phyloP scores from a whole-genome alignment of 2,888 invertebrate genomes.

The Brachyptera risi region DNA sequence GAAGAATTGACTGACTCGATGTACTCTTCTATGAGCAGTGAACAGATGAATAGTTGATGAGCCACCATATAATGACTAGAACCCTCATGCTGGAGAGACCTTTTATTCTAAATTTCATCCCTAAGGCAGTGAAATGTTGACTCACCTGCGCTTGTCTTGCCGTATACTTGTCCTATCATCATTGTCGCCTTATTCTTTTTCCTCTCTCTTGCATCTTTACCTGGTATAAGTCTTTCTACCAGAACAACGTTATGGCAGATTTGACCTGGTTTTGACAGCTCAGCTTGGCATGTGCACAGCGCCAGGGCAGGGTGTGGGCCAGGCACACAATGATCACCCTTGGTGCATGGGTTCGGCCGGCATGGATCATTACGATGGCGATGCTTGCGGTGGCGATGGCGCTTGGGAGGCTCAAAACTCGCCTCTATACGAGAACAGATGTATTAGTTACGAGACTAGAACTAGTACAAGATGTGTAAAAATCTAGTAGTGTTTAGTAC shows the following conservation, averaged over 20 bases:
- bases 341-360: constrained; percentile 27
- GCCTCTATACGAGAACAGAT: too few relatives aligned
- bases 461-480: too few relatives aligned
- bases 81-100: too few relatives aligned
- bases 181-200: constrained; percentile 1
- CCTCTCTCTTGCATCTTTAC: not conserved
- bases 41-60: too few relatives aligned
- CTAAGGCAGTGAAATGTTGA: too few relatives aligned
- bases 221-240: not conserved
- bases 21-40: too few relatives aligned
- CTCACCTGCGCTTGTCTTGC: not conserved
- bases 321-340: constrained; percentile 25
- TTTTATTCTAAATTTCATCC: too few relatives aligned
- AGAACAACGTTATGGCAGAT: constrained; percentile 12
- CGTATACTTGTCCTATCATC: not conserved
- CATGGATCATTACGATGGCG: constrained; percentile 16
- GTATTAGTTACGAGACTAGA: too few relatives aligned
- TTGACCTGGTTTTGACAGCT: not conserved
- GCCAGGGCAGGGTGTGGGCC: constrained; percentile 25
- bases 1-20: too few relatives aligned
- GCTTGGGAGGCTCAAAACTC: not conserved
- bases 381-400: constrained; percentile 5
- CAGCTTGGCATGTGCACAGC: constrained; percentile 27
- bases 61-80: too few relatives aligned
- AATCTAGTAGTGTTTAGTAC: too few relatives aligned